Conservation (phyloP, 2,888 invertebrate species). For the Aradus depressus region DNA sequence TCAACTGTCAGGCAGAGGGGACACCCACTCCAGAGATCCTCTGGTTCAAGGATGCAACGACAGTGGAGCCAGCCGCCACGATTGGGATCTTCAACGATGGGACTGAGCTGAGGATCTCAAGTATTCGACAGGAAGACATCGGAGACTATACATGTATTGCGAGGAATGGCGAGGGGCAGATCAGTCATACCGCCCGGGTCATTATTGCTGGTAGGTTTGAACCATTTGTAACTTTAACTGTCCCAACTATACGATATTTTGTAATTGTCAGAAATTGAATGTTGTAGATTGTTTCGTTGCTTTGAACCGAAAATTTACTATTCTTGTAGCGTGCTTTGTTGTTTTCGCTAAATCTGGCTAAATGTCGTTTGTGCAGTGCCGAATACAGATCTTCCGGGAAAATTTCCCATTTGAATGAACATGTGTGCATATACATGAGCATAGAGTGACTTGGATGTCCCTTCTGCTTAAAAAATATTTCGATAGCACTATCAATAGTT, state of each 20-base stretch:
- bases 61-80: slow-evolving; percentile 77
- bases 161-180: slow-evolving; percentile 89
- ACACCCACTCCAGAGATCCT: slow-evolving; percentile 90
- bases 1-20: slow-evolving; percentile 93
- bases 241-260: background rate
- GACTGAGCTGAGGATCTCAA: slow-evolving; percentile 83
- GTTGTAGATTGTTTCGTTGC: too few species aligned
- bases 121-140: slow-evolving; percentile 86
- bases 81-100: slow-evolving; percentile 88
- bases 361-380: too few species aligned
- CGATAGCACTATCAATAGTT: too few species aligned
- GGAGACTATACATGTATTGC: slow-evolving; percentile 96
- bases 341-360: background rate
- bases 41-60: slow-evolving; percentile 92
- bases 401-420: too few species aligned
- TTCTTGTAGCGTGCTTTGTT: too few species aligned
- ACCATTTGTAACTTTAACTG: background rate
- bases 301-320: too few species aligned
- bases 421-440: too few species aligned
- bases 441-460: too few species aligned
- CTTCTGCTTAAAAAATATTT: too few species aligned
- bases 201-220: slow-evolving; percentile 69
- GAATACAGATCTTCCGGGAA: background rate
- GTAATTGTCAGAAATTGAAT: background rate
- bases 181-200: slow-evolving; percentile 89